Evolutionary conservation across 2,888 invertebrate species (phyloP).

Genomic region (Lymantria monacha): DNA sequence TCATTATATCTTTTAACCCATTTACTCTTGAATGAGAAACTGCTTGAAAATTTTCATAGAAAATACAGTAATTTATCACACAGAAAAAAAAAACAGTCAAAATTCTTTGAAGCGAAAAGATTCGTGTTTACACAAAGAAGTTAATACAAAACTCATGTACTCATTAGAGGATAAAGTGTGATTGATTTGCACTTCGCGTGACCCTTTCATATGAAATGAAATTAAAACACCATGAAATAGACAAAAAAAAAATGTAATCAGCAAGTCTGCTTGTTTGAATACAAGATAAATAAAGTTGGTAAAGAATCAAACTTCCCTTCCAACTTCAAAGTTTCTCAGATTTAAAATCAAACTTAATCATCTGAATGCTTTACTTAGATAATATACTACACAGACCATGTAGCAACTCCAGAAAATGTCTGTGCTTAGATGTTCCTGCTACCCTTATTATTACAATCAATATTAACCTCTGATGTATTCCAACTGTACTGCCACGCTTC

Average conservation of each 20-base stretch:
- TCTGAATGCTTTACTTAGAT: no score
- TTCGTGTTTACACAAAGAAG: slow-evolving; percentile 7
- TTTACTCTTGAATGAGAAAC: neutral
- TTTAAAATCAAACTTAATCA: no score
- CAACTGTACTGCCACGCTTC: no score
- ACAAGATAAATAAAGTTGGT: no score
- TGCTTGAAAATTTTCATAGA: neutral
- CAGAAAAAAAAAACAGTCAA: neutral
- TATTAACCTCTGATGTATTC: no score
- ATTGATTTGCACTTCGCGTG: slow-evolving; percentile 28
- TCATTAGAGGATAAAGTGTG: slow-evolving; percentile 17
- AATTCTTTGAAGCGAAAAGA: neutral
- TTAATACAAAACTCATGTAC: slow-evolving; percentile 11
- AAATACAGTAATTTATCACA: neutral
- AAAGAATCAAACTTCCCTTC: no score
- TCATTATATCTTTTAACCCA: neutral
- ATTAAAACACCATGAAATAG: neutral
- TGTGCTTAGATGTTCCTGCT: no score
- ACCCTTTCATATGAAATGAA: slow-evolving; percentile 15
- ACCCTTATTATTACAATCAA: no score
- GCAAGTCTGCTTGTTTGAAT: no score
- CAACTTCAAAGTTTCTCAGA: no score
- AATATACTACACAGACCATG: no score
- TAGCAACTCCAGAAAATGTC: no score
- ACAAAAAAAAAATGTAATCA: neutral